phyloP scores from a whole-genome alignment of 2,888 invertebrate species.

The Lepeophtheirus nordmannii region DNA sequence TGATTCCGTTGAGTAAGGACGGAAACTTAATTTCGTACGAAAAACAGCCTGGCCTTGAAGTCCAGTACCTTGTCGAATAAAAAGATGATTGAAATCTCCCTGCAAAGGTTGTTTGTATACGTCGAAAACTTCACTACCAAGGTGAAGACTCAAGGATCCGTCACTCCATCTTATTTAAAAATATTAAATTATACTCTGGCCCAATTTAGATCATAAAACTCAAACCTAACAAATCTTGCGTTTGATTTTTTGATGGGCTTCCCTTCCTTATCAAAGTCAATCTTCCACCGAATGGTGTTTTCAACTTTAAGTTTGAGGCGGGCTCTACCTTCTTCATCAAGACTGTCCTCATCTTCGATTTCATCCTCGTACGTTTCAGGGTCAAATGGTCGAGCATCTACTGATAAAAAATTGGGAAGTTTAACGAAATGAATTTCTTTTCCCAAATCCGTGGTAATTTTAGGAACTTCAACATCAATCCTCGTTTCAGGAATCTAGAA shows the following conservation, averaged over 20 bases:
- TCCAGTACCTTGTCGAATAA: slow-evolving; percentile 93
- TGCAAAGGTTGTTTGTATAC: slow-evolving; percentile 83
- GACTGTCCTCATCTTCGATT: slow-evolving; percentile 75
- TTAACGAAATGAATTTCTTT: slow-evolving; percentile 88
- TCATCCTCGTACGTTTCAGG: slow-evolving; percentile 90
- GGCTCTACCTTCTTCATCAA: slow-evolving; percentile 92
- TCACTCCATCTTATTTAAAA: slow-evolving; percentile 60
- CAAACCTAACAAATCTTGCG: slow-evolving; percentile 43
- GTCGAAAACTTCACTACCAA: slow-evolving; percentile 90
- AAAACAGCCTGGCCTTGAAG: slow-evolving; percentile 94
- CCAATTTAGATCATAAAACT: background rate
- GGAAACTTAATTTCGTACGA: slow-evolving; percentile 85
- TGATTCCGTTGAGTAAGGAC: slow-evolving; percentile 95
- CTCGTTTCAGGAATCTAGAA: slow-evolving; percentile 59
- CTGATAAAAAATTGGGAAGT: slow-evolving; percentile 91
- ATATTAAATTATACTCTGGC: too few relatives aligned
- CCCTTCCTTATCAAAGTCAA: slow-evolving; percentile 59
- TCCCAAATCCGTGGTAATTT: slow-evolving; percentile 80
- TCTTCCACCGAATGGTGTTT: slow-evolving; percentile 89
- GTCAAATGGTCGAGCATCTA: slow-evolving; percentile 92
- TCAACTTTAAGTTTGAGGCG: slow-evolving; percentile 83
- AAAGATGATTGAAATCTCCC: slow-evolving; percentile 93
- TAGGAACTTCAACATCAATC: slow-evolving; percentile 91
- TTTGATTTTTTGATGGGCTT: slow-evolving; percentile 76
- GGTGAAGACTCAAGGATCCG: slow-evolving; percentile 87